Percentiles rank a stretch among this genome's conserved stretches.
phyloP scores from a whole-genome alignment of 2,888 invertebrate genomes.

The Hydraecia micacea region DNA sequence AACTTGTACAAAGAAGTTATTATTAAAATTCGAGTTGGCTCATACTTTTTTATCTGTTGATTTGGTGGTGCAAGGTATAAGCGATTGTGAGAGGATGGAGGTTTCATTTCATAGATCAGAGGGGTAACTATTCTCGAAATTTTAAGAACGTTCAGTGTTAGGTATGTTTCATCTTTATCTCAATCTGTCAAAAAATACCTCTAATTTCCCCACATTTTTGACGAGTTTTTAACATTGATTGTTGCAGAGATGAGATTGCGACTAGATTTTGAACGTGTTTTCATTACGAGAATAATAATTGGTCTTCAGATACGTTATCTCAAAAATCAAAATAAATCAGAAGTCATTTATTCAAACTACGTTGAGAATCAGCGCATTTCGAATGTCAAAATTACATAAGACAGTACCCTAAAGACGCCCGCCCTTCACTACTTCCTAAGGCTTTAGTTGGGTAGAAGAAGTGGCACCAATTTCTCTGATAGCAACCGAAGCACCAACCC shows the following conservation, averaged over 20 bases:
- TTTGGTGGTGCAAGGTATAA: constrained; percentile 40
- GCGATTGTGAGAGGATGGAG: background rate
- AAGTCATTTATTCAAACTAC: too few relatives aligned
- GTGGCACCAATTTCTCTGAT: background rate
- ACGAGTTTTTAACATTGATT: background rate
- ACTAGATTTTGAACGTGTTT: too few relatives aligned
- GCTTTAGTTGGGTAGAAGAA: background rate
- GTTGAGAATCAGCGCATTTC: background rate
- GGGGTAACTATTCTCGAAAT: too few relatives aligned
- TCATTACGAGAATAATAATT: too few relatives aligned
- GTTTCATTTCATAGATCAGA: background rate
- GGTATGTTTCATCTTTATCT: too few relatives aligned
- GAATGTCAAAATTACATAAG: background rate
- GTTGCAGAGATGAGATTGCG: background rate
- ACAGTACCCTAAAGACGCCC: too few relatives aligned
- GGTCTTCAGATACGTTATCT: too few relatives aligned
- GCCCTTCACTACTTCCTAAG: too few relatives aligned
- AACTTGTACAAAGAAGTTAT: constrained; percentile 82
- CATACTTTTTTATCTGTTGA: constrained; percentile 78
- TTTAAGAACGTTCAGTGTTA: background rate
- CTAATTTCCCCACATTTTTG: background rate
- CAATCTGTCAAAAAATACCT: too few relatives aligned
- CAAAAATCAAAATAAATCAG: too few relatives aligned
- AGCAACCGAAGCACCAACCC: background rate
- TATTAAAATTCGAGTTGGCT: constrained; percentile 82